phyloP scores from a whole-genome alignment of 2,888 invertebrate genomes.

The Acronicta leporina region DNA sequence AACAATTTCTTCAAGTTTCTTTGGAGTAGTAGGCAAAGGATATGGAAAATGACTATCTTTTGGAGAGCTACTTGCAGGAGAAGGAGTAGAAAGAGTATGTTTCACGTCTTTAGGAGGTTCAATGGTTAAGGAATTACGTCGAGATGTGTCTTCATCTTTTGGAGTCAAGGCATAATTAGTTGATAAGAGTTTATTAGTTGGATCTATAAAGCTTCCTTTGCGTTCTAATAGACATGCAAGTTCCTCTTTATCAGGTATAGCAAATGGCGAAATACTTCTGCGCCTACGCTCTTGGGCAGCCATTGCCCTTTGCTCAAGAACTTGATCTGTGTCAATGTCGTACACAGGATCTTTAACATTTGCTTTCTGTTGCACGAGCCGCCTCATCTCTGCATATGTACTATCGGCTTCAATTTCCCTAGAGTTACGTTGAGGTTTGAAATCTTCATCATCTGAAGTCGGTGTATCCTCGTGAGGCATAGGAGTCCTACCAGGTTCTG shows the following conservation, averaged over 20 bases:
- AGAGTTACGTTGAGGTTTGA: slow-evolving; percentile 70
- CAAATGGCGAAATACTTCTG: slow-evolving; percentile 87
- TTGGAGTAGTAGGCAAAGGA: slow-evolving; percentile 73
- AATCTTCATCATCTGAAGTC: slow-evolving; percentile 88
- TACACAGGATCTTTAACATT: slow-evolving; percentile 82
- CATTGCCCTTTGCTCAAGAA: slow-evolving; percentile 81
- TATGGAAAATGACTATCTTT: slow-evolving; percentile 74
- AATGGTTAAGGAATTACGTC: slow-evolving; percentile 75
- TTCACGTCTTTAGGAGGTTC: slow-evolving; percentile 68
- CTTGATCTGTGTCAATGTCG: slow-evolving; percentile 82
- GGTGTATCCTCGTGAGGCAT: slow-evolving; percentile 90
- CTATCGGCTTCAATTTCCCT: slow-evolving; percentile 85
- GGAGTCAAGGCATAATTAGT: slow-evolving; percentile 80
- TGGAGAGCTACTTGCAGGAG: slow-evolving; percentile 71
- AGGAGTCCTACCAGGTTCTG: slow-evolving; percentile 83
- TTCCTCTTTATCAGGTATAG: slow-evolving; percentile 82
- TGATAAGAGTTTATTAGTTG: slow-evolving; percentile 82
- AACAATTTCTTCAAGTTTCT: slow-evolving; percentile 77
- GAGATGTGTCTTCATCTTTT: slow-evolving; percentile 77
- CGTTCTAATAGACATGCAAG: slow-evolving; percentile 68
- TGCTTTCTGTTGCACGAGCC: slow-evolving; percentile 79
- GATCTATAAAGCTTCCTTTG: slow-evolving; percentile 86
- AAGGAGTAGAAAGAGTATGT: slow-evolving; percentile 72
- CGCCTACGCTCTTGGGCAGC: slow-evolving; percentile 83
- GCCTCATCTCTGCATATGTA: slow-evolving; percentile 85